These are phyloP conservation scores for Trichopoda pennipes DNA, from an alignment of 2,888 invertebrate species.

Conservation along the genomic window DNA sequence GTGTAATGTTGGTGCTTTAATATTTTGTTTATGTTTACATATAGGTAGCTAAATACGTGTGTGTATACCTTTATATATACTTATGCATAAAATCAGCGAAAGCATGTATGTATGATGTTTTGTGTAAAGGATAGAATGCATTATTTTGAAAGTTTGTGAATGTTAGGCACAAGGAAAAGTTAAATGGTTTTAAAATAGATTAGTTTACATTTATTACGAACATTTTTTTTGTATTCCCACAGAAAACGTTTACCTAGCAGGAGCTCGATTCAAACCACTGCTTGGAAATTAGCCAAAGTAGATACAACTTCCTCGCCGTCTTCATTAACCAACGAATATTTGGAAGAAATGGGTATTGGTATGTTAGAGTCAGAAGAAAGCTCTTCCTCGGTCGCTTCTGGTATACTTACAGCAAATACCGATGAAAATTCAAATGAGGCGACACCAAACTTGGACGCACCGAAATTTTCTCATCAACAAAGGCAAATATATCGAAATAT, in stretches of 20 bases:
- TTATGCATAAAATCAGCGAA: not conserved
- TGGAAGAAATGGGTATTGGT: constrained; percentile 84
- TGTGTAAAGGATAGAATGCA: not conserved
- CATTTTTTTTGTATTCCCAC: constrained; percentile 43
- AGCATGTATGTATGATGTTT: not conserved
- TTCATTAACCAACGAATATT: constrained; percentile 64
- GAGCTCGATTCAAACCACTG: constrained; percentile 61
- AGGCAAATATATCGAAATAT: constrained; percentile 68
- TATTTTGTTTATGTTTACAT: constrained; percentile 60
- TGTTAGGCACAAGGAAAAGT: not conserved
- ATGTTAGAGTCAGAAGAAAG: constrained; percentile 83
- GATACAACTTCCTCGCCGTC: constrained; percentile 66
- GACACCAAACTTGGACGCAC: constrained; percentile 75
- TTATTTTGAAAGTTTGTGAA: not conserved
- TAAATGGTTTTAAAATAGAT: not conserved
- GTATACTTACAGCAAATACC: constrained; percentile 74
- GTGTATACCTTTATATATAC: not conserved
- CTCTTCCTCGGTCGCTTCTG: constrained; percentile 77
- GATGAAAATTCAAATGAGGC: constrained; percentile 79
- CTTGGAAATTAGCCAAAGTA: constrained; percentile 73
- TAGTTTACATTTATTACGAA: not conserved
- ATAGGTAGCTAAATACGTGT: not conserved
- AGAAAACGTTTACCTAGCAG: constrained; percentile 76
- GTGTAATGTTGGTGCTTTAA: constrained; percentile 41
- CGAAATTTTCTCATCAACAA: constrained; percentile 75